Evolutionary conservation across 2,797 vertebrate genomes (phyloP).

Genomic region (Dicrostonyx torquatus): DNA sequence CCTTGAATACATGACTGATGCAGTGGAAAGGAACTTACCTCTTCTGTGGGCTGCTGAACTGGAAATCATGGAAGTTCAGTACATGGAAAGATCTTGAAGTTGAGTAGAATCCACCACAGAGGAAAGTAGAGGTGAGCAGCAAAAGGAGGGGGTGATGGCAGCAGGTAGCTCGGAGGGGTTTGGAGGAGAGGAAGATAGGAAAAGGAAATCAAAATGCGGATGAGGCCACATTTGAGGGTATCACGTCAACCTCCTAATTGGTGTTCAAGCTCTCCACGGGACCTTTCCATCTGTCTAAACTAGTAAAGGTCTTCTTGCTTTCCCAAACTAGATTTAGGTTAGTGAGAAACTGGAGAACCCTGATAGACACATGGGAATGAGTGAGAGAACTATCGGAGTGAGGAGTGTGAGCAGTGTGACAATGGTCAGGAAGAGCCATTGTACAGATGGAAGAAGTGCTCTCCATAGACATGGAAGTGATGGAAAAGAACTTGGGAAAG

Average conservation of each 20-base stretch:
- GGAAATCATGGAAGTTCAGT: not conserved
- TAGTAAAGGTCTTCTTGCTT: not conserved
- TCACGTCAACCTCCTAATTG: not conserved
- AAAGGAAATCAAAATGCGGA: not conserved
- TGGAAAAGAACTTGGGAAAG: not conserved
- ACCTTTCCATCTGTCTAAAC: not conserved
- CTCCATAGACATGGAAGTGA: not conserved
- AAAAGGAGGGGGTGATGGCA: not conserved
- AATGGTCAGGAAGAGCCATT: not conserved
- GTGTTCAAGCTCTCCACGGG: not conserved
- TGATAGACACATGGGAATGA: not conserved
- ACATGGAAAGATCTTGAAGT: not conserved
- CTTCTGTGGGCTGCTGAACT: not conserved
- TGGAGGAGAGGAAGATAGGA: too few relatives aligned
- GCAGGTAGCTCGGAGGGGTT: not conserved
- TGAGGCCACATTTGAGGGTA: not conserved
- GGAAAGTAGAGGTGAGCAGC: too few relatives aligned
- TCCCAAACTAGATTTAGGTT: not conserved
- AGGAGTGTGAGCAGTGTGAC: too few relatives aligned
- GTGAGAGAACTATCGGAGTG: not conserved
- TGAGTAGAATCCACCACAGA: not conserved
- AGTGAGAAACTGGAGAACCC: not conserved
- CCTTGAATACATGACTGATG: not conserved
- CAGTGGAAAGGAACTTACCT: not conserved
- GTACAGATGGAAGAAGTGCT: not conserved